These are phyloP conservation scores for Simalia tracyae DNA, from an alignment of 2,797 vertebrate species.

Conservation along the genomic window DNA sequence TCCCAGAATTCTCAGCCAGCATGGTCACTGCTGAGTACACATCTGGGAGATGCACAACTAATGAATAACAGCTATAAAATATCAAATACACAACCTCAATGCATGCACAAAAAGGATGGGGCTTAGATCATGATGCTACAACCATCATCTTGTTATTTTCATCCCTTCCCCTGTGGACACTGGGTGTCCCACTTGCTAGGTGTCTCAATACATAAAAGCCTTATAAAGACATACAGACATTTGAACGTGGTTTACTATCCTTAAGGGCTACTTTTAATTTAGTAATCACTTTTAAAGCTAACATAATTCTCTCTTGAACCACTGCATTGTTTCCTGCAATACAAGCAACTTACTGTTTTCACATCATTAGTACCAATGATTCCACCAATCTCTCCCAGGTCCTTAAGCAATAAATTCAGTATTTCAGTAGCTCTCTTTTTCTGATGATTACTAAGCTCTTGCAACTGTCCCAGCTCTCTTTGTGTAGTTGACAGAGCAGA, in stretches of 20 bases:
- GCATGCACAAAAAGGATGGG: not conserved
- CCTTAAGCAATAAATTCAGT: slow-evolving; percentile 86
- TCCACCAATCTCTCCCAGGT: slow-evolving; percentile 89
- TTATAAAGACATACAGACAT: no score
- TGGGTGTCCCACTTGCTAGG: no score
- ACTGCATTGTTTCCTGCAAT: not conserved
- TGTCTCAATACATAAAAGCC: no score
- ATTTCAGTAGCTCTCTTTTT: slow-evolving; percentile 91
- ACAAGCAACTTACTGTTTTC: slow-evolving; percentile 79
- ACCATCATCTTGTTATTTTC: not conserved
- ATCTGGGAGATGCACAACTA: not conserved
- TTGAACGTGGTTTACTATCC: not conserved
- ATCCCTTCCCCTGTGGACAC: not conserved
- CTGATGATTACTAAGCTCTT: slow-evolving; percentile 90
- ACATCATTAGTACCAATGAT: slow-evolving; percentile 91
- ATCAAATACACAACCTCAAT: not conserved
- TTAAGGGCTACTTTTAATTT: not conserved
- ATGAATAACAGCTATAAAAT: not conserved
- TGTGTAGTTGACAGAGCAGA: slow-evolving; percentile 78
- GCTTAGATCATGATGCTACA: not conserved
- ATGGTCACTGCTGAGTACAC: not conserved
- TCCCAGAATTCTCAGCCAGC: not conserved
- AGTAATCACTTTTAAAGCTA: not conserved
- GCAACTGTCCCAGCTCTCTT: slow-evolving; percentile 83
- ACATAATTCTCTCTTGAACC: not conserved